Percentiles rank a stretch among this genome's conserved stretches.
These are phyloP conservation scores for Megalopta genalis DNA, from an alignment of 1,140 invertebrate species.

Conservation along the genomic window DNA sequence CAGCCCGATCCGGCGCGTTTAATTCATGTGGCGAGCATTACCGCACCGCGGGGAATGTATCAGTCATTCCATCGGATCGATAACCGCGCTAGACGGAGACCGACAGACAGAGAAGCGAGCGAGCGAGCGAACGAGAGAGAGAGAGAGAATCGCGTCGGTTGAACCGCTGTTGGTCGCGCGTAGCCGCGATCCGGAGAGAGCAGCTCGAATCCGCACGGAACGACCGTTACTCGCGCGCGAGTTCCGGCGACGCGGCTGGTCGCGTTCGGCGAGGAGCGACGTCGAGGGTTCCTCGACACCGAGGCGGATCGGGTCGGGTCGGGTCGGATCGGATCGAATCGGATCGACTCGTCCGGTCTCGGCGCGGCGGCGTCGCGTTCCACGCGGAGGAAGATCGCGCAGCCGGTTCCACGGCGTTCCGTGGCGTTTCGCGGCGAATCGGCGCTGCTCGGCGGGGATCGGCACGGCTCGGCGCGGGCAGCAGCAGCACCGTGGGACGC, in stretches of 20 bases:
- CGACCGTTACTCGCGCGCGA: constrained; percentile 43
- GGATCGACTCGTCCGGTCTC: too few relatives aligned
- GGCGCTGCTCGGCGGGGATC: too few relatives aligned
- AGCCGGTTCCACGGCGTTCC: too few relatives aligned
- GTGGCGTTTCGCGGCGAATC: too few relatives aligned
- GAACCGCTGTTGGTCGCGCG: too few relatives aligned
- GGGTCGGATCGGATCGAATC: too few relatives aligned
- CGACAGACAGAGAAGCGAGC: neutral
- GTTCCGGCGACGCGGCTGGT: constrained; percentile 1
- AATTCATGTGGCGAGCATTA: constrained; percentile 28
- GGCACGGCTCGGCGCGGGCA: neutral
- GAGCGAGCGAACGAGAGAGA: constrained; percentile 10
- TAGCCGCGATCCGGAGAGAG: neutral
- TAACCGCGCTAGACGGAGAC: constrained; percentile 28
- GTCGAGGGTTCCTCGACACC: too few relatives aligned
- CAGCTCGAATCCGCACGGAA: neutral
- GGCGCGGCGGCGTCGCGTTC: too few relatives aligned
- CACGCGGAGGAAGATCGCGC: too few relatives aligned
- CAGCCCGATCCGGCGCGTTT: neutral
- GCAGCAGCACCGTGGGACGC: constrained; percentile 48
- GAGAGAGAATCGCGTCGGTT: neutral
- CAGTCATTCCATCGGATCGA: constrained; percentile 19
- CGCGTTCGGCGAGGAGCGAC: too few relatives aligned
- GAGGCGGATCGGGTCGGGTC: too few relatives aligned
- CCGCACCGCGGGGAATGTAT: neutral